These are phyloP conservation scores for Leptarthrus brevirostris DNA, from an alignment of 2,888 invertebrate species.

Conservation along the genomic window DNA sequence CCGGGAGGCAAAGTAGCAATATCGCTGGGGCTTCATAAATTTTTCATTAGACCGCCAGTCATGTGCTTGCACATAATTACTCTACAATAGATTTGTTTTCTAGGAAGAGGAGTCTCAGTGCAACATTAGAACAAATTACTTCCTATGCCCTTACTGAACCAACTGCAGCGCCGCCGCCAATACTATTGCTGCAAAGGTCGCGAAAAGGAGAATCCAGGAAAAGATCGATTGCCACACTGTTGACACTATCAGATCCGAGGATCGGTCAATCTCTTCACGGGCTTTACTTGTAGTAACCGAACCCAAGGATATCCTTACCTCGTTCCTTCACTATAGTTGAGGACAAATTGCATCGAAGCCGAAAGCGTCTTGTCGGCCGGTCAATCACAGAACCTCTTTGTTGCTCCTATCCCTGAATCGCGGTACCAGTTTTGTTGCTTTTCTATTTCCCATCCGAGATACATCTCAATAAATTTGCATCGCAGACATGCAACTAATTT, in stretches of 20 bases:
- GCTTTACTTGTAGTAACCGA: slow-evolving; percentile 1
- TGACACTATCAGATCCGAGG: slow-evolving; percentile 44
- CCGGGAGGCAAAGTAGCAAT: slow-evolving; percentile 40
- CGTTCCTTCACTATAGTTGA: slow-evolving; percentile 16
- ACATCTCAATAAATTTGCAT: slow-evolving; percentile 50
- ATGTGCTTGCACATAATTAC: slow-evolving; percentile 41
- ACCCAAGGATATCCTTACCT: slow-evolving; percentile 25
- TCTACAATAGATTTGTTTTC: not conserved
- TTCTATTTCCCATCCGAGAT: slow-evolving; percentile 45
- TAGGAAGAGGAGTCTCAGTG: not conserved
- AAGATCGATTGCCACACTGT: slow-evolving; percentile 37
- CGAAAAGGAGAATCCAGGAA: slow-evolving; percentile 6
- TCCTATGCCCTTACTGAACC: not conserved
- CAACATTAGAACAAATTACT: slow-evolving; percentile 8
- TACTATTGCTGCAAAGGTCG: not conserved
- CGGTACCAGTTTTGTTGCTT: slow-evolving; percentile 43
- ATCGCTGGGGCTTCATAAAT: slow-evolving; percentile 33
- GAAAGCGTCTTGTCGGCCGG: slow-evolving; percentile 43
- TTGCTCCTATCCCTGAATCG: slow-evolving; percentile 9
- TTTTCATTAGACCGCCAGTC: slow-evolving; percentile 36
- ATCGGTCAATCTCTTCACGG: slow-evolving; percentile 39
- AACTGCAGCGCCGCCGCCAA: not conserved
- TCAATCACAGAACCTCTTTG: slow-evolving; percentile 47
- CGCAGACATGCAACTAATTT: slow-evolving; percentile 50
- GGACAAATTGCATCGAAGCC: slow-evolving; percentile 34